Evolutionary conservation across 2,888 invertebrate species (phyloP).

Genomic region (Tetragonisca angustula): DNA sequence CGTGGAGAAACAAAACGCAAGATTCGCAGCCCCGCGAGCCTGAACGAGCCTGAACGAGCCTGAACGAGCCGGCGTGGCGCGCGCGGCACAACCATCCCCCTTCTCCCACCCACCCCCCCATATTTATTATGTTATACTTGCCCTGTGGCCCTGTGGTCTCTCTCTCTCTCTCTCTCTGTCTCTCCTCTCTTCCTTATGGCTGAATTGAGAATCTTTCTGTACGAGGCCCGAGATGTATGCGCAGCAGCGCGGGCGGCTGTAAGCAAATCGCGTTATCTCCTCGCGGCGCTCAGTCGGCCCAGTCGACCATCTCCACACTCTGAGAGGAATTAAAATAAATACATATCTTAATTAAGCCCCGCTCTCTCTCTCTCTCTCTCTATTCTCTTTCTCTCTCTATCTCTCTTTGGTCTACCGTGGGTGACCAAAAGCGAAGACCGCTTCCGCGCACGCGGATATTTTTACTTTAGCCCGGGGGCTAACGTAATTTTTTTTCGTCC

Average conservation of each 20-base stretch:
- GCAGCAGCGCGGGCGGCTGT: constrained; percentile 75
- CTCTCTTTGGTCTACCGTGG: constrained; percentile 67
- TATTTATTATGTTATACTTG: constrained; percentile 74
- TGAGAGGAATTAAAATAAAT: constrained; percentile 83
- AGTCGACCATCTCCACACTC: constrained; percentile 76
- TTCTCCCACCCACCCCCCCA: constrained; percentile 36
- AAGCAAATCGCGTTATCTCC: constrained; percentile 82
- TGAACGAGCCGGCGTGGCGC: constrained; percentile 4
- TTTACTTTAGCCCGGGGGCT: constrained; percentile 22
- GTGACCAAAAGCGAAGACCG: constrained; percentile 63
- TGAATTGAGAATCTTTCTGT: constrained; percentile 80
- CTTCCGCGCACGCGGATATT: constrained; percentile 31
- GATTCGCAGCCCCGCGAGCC: constrained; percentile 60
- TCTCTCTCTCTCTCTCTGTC: no score
- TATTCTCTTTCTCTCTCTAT: constrained; percentile 64
- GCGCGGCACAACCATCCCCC: constrained; percentile 10
- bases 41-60: constrained; percentile 28
- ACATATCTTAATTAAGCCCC: constrained; percentile 83
- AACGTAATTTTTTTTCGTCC: constrained; percentile 40
- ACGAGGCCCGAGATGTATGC: constrained; percentile 73
- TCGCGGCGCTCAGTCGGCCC: constrained; percentile 70
- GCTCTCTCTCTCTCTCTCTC: constrained; percentile 64
- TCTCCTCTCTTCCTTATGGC: constrained; percentile 74
- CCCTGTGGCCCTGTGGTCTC: constrained; percentile 53
- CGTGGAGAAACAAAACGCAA: constrained; percentile 70